Evolutionary conservation across 2,888 invertebrate species (phyloP), one percentile per base, ranked within the genome.

Genomic region (Meteorus colon): DNA sequence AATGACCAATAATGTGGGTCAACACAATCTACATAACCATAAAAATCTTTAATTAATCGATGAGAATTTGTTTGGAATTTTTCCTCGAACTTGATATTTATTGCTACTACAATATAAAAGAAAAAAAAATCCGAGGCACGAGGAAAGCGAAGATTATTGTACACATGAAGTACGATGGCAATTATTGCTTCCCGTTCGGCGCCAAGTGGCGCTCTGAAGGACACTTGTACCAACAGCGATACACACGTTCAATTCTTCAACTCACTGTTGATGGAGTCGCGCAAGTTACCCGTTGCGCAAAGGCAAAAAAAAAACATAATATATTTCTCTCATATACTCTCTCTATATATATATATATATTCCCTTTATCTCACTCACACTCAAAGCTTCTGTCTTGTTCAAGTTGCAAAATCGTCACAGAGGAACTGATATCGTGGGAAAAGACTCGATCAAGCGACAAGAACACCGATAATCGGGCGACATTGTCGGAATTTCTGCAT

Each of bases 141-240:
- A 62, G 31, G 62, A 62, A 62, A 62, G 31, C n/a, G n/a, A 62
- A 29, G 29, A 62, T 62, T 31, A 60, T 41, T 12, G 27, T 60
- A 27, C 12, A 60, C 24, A 31, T 29, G 4, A 16, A 62, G 14
- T 31, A 29, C 24, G 77, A 71, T 68, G 65, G 79, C 80, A 81
- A 83, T 83, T 83, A 83, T 76, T 60, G 62, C 31, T 75, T 78
- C 74, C 80, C 77, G 80, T 77, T 75, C 75, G 83, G 83, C 83
- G 83, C 83, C 83, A 83, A 82, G 79, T 79, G 77, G 74, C 79
- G 79, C 77, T 74, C 79, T 68, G 80, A 83, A 83, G 83, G 83
- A 82, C 83, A 68, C 72, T 29, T 45, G 12, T 45, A 59, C 31
- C 37, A 65, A 48, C 62, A 48, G 41, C 12, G 45, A 65, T 34